phyloP scores from a whole-genome alignment of 2,113 vertebrate species.

The Semnopithecus entellus region DNA sequence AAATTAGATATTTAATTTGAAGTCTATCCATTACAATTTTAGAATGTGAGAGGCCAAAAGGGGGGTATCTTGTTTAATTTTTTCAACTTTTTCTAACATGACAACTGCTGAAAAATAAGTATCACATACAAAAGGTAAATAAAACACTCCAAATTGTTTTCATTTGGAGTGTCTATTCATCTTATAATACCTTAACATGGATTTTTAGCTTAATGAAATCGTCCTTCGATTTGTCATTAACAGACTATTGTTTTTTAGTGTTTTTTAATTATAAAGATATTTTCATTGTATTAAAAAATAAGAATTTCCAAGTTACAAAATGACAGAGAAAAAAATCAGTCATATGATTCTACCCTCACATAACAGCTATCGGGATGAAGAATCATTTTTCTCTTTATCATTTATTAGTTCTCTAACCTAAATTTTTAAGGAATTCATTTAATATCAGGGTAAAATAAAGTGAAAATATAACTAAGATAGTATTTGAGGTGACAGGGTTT shows the following conservation, averaged over 20 bases:
- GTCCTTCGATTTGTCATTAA: neutral
- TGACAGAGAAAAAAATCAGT: neutral
- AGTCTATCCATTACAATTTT: neutral
- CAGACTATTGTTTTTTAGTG: neutral
- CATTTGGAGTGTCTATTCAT: neutral
- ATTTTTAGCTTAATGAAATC: neutral
- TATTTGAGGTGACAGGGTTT: neutral
- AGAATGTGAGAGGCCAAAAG: neutral
- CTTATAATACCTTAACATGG: neutral
- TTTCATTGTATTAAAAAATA: neutral
- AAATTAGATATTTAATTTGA: neutral
- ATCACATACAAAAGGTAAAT: neutral
- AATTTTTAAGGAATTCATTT: neutral
- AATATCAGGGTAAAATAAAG: neutral
- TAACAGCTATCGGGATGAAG: neutral
- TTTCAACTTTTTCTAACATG: neutral
- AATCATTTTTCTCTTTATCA: neutral
- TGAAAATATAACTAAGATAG: neutral
- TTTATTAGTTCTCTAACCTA: neutral
- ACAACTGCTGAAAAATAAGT: neutral
- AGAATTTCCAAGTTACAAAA: neutral
- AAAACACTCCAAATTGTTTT: neutral
- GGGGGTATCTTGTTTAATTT: neutral
- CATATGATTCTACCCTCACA: neutral
- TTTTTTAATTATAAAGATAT: neutral